Evolutionary conservation across 2,113 vertebrate species (phyloP).

Genomic region (Tenrec ecaudatus): DNA sequence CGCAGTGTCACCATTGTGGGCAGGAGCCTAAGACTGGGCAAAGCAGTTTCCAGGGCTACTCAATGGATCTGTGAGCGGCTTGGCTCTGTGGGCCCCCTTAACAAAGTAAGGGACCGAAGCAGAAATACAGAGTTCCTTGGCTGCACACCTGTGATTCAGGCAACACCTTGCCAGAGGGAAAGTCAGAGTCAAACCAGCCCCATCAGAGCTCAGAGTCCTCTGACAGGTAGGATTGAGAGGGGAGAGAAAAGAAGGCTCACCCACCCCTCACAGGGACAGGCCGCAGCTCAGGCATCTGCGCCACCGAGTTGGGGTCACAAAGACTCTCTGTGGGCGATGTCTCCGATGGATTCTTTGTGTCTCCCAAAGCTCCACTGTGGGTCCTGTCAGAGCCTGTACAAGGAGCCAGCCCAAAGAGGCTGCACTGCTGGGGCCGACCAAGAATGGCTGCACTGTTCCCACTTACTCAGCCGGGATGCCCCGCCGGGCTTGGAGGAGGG

Average conservation of each 20-base stretch:
- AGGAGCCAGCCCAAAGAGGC: background rate
- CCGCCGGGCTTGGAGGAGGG: background rate
- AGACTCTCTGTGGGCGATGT: slow-evolving; percentile 52
- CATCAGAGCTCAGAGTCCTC: background rate
- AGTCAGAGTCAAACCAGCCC: no score
- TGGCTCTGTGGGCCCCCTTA: rapidly evolving
- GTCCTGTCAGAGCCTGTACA: slow-evolving; percentile 2
- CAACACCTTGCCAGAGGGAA: no score
- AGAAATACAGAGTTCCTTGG: background rate
- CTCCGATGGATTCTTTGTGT: slow-evolving; percentile 62
- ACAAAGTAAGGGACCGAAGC: background rate
- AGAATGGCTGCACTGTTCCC: slow-evolving; percentile 67
- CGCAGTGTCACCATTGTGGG: background rate
- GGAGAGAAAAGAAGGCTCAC: background rate
- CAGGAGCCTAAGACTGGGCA: background rate
- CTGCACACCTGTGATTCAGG: no score
- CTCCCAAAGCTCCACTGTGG: slow-evolving; percentile 28
- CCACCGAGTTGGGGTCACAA: slow-evolving; percentile 45
- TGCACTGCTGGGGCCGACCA: background rate
- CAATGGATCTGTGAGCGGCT: background rate
- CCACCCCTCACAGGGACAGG: background rate
- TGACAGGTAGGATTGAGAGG: no score
- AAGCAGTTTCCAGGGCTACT: background rate
- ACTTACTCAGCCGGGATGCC: background rate
- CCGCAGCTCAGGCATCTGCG: background rate